Conservation (phyloP, 2,888 invertebrate species). For the Pediacus dermestoides region DNA sequence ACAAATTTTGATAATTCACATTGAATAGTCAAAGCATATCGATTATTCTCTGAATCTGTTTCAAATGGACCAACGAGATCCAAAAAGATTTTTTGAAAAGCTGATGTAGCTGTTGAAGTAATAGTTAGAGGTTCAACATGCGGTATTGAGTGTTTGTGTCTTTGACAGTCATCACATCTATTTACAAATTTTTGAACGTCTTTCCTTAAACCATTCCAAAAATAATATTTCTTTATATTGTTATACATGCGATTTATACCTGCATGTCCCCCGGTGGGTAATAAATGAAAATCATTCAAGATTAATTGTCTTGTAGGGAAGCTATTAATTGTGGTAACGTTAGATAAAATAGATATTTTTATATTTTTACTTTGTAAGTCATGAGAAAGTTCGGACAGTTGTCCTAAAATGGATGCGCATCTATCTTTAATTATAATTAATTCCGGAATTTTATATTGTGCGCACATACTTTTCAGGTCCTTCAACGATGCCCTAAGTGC, state of each 20-base stretch:
- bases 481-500: conserved; percentile 11
- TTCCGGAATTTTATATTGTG: conserved; percentile 13
- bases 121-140: conserved; percentile 9
- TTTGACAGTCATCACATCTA: conserved; percentile 21
- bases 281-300: conserved; percentile 27
- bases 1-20: conserved; percentile 20
- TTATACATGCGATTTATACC: conserved; percentile 24
- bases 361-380: no score
- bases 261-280: conserved; percentile 28
- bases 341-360: conserved; percentile 17
- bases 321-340: conserved; percentile 15
- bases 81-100: conserved; percentile 23
- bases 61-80: conserved; percentile 19
- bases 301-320: conserved; percentile 18
- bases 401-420: conserved; percentile 5
- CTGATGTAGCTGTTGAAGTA: conserved; percentile 18
- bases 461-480: conserved; percentile 7
- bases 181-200: conserved; percentile 23
- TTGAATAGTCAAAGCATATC: conserved; percentile 13
- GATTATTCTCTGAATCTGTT: no score
- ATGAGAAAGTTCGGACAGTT: no score
- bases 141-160: conserved; percentile 15
- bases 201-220: conserved; percentile 20
- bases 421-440: conserved; percentile 13
- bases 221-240: conserved; percentile 20